Evolutionary conservation across 1,140 invertebrate genomes (phyloP).

Genomic region (Pantala flavescens): DNA sequence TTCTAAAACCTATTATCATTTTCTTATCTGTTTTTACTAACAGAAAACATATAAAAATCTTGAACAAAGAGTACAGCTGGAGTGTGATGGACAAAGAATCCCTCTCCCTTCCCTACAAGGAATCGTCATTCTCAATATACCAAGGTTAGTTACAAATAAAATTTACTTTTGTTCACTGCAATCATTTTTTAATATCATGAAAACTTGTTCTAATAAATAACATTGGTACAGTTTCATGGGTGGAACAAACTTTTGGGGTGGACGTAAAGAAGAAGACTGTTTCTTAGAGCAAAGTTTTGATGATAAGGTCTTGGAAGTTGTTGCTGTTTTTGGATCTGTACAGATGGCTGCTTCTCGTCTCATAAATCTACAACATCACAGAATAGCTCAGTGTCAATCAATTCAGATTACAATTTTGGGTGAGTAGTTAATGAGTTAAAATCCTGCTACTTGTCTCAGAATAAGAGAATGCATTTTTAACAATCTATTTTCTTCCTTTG

Average conservation of each 20-base stretch:
- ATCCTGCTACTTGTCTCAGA: conserved; percentile 7
- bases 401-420: conserved; percentile 92
- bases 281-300: conserved; percentile 84
- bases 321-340: conserved; percentile 91
- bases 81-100: conserved; percentile 86
- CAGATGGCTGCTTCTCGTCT: conserved; percentile 93
- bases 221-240: conserved; percentile 73
- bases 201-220: background rate
- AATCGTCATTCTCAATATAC: conserved; percentile 95
- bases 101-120: conserved; percentile 88
- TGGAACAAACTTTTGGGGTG: conserved; percentile 97
- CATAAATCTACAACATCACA: conserved; percentile 90
- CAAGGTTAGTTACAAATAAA: conserved; percentile 45
- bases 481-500: background rate
- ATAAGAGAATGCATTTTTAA: no score
- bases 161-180: no score
- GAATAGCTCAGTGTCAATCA: conserved; percentile 91
- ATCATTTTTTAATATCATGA: background rate
- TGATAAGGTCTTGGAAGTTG: conserved; percentile 87
- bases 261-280: conserved; percentile 75
- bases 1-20: background rate
- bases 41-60: conserved; percentile 90
- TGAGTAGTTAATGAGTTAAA: conserved; percentile 30
- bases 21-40: conserved; percentile 21
- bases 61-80: conserved; percentile 85